Evolutionary conservation across 2,797 vertebrate species (phyloP), one percentile per base, ranked within the genome.

Genomic region (Arctocebus calabarensis): DNA sequence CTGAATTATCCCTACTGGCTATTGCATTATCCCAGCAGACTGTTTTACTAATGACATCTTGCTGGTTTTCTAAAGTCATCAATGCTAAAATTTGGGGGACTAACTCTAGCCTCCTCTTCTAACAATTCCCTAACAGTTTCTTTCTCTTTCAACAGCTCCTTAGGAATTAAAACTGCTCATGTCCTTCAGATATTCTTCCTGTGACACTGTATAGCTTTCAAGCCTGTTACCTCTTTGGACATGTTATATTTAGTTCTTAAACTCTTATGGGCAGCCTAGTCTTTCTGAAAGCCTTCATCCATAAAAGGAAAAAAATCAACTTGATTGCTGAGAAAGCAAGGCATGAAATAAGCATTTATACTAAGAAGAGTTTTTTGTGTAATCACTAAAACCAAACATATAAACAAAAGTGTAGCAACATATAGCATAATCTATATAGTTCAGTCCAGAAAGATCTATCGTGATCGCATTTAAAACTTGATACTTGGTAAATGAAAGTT

Each of bases 61-160:
- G 10, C 43, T 94, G 37, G 6, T 94, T 95, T 94, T 92, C 75
- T 91, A 48, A 94, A 94, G 43, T 90, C 59, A 90, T 90, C 16
- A n/a, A 59, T 81, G 32, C 7, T 88, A 52, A 81, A 79, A 25
- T 37, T 78, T 95, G 87, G 89, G 45, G 95, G 73, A 92, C 29
- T 32, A 70, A 37, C 6, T 75, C 55, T 57, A 68, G 45, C n/a
- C 17, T 82, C 57, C 12, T 92, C 20, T 84, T 83, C 48, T 9
- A 90, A 14, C 16, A 27, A 85, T 88, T 57, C 29, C 52, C 14
- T 85, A 55, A 23, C 73, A 59, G 27, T 94, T 88, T 92, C 14
- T 95, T 88, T 92, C 14, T 75, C 68, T 95, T 88, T 90, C 45
- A 79, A 25, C 11, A 64, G 40, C 88, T 93, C 81, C 34, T 90